Base-by-base conservation (phyloP, 23 tunicate genomes). In the Botrylloides violaceus region DNA sequence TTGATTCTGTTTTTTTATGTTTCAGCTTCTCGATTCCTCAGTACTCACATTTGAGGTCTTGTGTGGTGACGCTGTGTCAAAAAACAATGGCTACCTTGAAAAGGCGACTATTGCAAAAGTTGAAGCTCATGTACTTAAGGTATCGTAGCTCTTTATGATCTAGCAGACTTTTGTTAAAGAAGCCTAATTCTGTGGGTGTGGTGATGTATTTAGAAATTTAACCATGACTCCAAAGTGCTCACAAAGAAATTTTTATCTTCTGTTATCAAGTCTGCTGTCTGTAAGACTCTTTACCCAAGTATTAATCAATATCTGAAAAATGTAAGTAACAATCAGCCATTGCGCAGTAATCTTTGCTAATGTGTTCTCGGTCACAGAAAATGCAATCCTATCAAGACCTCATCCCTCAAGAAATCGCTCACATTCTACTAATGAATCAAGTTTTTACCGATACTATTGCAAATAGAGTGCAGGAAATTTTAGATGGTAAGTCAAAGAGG, bases 1-100 rank as follows among this genome's bases (percentile, higher is more conserved):
- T n/a, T n/a, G n/a, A n/a, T n/a, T n/a, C n/a, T n/a, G n/a, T n/a
- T n/a, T n/a, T n/a, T n/a, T n/a, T n/a, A n/a, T n/a, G n/a, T n/a
- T n/a, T n/a, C n/a, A 84, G 92, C 61, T 78, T 29, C 76, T 84
- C 49, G 92, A 84, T 50, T 71, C 83, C 48, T 83, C 92, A 2
- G 83, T 84, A 19, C 72, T 23, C 76, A 73, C 83, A 3, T 84
- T 84, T 25, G 92, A 84, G 55, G 56, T 62, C 18, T 53, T 72
- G 39, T 84, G 92, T 37, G 80, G 80, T 2, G 80, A 84, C 3
- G 58, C 83, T 25, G 80, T 84, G 27, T 38, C 29, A 27, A 64
- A 58, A 24, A 84, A 78, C 68, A 78, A 66, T 28, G 92, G 92
- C 3, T 71, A 84, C 26, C 79, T 84, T 2, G 30, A 74, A 0